Percentiles rank a stretch among this genome's conserved stretches.
Evolutionary conservation across 92 coral and sea anemone species (phyloP).

Genomic region (Pocillopora grandis): DNA sequence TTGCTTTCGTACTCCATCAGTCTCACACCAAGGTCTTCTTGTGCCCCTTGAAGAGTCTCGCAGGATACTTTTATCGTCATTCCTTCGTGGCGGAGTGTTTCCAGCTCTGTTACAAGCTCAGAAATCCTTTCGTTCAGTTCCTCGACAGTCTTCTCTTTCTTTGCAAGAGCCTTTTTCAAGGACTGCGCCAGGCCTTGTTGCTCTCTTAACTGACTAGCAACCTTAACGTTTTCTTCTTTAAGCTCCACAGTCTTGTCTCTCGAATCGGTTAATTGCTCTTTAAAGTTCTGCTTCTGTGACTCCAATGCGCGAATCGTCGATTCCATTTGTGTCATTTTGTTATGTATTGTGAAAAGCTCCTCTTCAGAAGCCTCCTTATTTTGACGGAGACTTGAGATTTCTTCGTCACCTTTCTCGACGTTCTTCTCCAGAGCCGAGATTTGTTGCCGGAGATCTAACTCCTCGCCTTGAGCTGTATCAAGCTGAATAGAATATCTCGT

Average conservation of each 20-base stretch:
- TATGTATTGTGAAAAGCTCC: conserved; percentile 44
- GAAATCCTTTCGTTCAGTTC: conserved; percentile 65
- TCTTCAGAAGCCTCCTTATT: conserved; percentile 66
- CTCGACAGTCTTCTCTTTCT: conserved; percentile 73
- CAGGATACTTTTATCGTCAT: conserved; percentile 71
- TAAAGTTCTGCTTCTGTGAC: conserved; percentile 61
- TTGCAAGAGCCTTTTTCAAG: conserved; percentile 58
- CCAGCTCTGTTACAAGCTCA: conserved; percentile 73
- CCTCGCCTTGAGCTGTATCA: conserved; percentile 62
- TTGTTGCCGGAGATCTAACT: conserved; percentile 51
- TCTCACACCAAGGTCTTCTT: conserved; percentile 62
- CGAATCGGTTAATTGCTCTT: conserved; percentile 65
- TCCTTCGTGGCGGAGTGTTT: conserved; percentile 63
- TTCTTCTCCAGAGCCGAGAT: conserved; percentile 58
- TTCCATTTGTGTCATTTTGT: conserved; percentile 55
- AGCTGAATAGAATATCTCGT: conserved; percentile 59
- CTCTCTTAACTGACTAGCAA: conserved; percentile 75
- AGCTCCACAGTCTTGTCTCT: conserved; percentile 66
- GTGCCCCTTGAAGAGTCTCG: conserved; percentile 65
- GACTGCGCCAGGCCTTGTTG: conserved; percentile 80
- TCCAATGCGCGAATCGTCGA: conserved; percentile 59
- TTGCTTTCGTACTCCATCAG: conserved; percentile 55
- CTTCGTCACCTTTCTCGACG: conserved; percentile 45
- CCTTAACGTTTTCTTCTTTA: conserved; percentile 72
- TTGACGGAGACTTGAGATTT: conserved; percentile 47